Base-by-base conservation (phyloP, 2,797 vertebrate species). In the Setipinna tenuifilis region DNA sequence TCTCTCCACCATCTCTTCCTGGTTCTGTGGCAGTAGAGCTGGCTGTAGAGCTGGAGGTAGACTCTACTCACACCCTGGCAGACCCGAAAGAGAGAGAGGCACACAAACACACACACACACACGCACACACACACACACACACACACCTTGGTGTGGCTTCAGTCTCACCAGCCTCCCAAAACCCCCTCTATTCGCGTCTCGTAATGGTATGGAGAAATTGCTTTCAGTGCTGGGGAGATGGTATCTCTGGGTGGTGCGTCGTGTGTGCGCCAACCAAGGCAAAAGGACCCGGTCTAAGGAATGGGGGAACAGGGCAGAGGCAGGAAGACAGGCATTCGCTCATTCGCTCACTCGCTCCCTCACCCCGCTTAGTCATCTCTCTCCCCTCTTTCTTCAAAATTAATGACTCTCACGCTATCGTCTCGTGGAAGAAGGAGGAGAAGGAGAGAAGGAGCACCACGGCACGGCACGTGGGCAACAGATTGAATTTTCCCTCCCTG, bases 171-270 rank as follows among this genome's bases (percentile, higher is more conserved):
- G 83, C 83, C 84, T 82, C 75, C 85, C 88, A 85, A 85, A 87
- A 90, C 90, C 88, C 10, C 91, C 88, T 89, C 88, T 57, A 90
- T 91, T 93, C 90, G 9, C 89, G 87, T 89, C 87, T 88, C 88
- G 90, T 93, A 92, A 94, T 94, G 88, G 91, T 87, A 89, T 87
- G 88, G 88, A 93, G 91, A 95, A 94, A 94, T 94, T 88, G 91
- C 87, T 94, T 94, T 91, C 91, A 91, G 91, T 82, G 92, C 88
- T 90, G 86, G 89, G 88, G 85, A 92, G 93, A 94, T 94, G 86
- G 87, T 90, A 93, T 95, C 93, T 93, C 85, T 90, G 90, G 90
- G 91, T 91, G 46, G 71, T 71, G 68, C 16, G 68, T 12, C 11
- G 31, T 31, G 68, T 62, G 48, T 80, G 81, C 16, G 44, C 58